Evolutionary conservation across 2,113 vertebrate species (phyloP), one percentile per base, ranked within the genome.

Genomic region (Tauraco erythrolophus): DNA sequence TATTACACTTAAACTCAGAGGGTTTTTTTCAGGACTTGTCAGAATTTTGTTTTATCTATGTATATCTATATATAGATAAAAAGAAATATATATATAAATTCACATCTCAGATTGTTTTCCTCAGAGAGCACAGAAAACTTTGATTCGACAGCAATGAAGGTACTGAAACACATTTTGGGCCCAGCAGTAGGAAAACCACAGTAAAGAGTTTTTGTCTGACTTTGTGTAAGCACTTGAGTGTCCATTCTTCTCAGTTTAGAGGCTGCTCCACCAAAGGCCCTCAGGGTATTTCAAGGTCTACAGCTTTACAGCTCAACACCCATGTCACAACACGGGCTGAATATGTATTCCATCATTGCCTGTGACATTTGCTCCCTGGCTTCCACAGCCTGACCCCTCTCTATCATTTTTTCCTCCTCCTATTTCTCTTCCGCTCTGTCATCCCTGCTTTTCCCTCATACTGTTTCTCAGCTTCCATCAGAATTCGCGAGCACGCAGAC

Each of bases 271-370:
- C 35, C 14, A 37, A 45, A 72, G 68, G 9, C 58, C 41, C 58
- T 35, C 23, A 2, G 37, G 46, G 68, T 12, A 2, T 30, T 48
- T n/a, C 84, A 61, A 39, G 60, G 19, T 24, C 50, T 81, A 31
- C 27, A 64, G 1, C 25, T 33, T 18, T 3, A 68, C 86, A 51
- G 66, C 4, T 90, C 18, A 51, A 53, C 10, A 65, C 0, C 77
- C 70, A 3, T 3, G 41, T 12, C 81, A 37, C 75, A 37, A 7
- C 65, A 8, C 53, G 37, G 80, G 60, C 51, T 65, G 58, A 19
- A 4, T 0, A 2, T 0, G 24, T 21, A 2, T 5, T 21, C 69
- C 10, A 10, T 7, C 84, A 50, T 1, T 5, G 2, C 0, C 0
- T 2, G 28, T 15, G 33, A 68, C 62, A 12, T 18, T 23, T 0